Evolutionary conservation across 2,888 invertebrate genomes (phyloP), one percentile per base, ranked within the genome.

Genomic region (Thereva nobilitata): DNA sequence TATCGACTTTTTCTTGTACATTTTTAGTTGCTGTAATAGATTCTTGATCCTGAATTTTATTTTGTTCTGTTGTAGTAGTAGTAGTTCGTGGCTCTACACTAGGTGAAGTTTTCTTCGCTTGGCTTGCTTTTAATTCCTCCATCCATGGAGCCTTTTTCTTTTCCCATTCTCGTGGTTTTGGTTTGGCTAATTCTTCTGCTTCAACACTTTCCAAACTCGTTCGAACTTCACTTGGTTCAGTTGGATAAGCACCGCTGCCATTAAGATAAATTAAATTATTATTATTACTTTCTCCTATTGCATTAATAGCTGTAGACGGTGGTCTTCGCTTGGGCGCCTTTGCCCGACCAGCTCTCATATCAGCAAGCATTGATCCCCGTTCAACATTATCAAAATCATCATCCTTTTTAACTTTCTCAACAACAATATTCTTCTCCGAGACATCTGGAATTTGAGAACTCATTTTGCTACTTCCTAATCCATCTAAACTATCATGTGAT

Each of bases 91-190:
- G 76, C 59, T 79, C 79, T 5, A 79, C 73, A 68, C 67, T 78
- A 35, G 81, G 80, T 50, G 79, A 77, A 12, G 72, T 72, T 73
- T 80, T 81, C 69, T 79, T 80, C 7, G 77, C 79, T 78, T 92
- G 92, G 75, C 89, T 91, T 71, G 90, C 84, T 76, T 91, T 91
- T 71, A 92, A 84, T 76, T 92, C 92, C 71, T 86, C 89, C 85
- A 92, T 88, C 91, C 91, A 92, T 0, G 92, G 91, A 54, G 88
- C 89, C 74, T 85, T 86, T 73, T 87, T 87, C 74, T 88, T 89
- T 78, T 88, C 88, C 87, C 88, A 89, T 74, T 88, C 88, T 9
- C 89, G 83, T 1, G 87, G 83, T 69, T 86, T 86, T 0, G 88
- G 88, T 73, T 86, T 87, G 8, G 85, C 85, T 75, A 86, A 75